Evolutionary conservation across 2,888 invertebrate species (phyloP), one percentile per base, ranked within the genome.

Genomic region (Prosopocoilus inquinatus): DNA sequence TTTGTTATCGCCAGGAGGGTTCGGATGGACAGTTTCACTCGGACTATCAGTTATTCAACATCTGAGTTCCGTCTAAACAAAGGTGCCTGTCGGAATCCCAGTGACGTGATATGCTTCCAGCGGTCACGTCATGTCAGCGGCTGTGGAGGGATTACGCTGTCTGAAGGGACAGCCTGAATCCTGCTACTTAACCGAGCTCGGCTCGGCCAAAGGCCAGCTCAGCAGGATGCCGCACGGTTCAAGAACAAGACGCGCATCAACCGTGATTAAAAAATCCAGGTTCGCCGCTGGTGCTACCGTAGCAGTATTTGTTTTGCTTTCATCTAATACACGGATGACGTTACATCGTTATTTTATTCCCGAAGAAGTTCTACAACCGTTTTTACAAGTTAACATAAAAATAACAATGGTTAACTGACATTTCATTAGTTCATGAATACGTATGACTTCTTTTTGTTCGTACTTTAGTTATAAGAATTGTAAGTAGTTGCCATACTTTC

Each of bases 31-130:
- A 55, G 55, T 55, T 55, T 52, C 47, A 47, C 50, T 57, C 54
- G 50, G 28, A 50, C 48, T 55, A 59, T 62, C 59, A 60, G 58
- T 57, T 56, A 48, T 58, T 45, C 51, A 49, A 53, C 57, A 53
- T 53, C 64, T 60, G 64, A 61, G 62, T 64, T 61, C 61, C 54
- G 58, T 59, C 51, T 60, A 64, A 69, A 70, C 69, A 71, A 68
- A 71, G 70, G 70, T 71, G 72, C 71, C 70, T 63, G 70, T 67
- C 66, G 69, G 70, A 68, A 73, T 72, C 67, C 66, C 63, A 65
- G 64, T 61, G 69, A 71, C 70, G 67, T 71, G 72, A 70, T 70
- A 64, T 70, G 70, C 67, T 64, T 64, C 67, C 66, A 69, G 71
- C 71, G 71, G 72, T 60, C 63, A 60, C 47, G 55, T 74, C 73